phyloP scores from a whole-genome alignment of 2,113 vertebrate species.

The Trematomus loennbergii region DNA sequence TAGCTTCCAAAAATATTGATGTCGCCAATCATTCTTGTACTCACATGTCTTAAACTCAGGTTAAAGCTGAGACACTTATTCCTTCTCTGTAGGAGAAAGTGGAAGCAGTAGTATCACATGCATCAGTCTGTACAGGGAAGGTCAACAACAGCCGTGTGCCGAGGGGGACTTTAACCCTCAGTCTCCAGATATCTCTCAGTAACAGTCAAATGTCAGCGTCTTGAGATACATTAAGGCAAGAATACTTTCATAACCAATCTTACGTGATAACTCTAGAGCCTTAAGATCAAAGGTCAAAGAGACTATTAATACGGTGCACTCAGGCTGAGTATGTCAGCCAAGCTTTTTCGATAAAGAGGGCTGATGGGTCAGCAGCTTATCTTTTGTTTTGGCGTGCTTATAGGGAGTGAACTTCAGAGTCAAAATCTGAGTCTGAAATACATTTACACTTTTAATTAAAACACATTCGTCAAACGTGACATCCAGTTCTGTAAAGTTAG shows the following conservation, averaged over 20 bases:
- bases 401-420: conserved; percentile 7
- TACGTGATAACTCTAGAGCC: neutral
- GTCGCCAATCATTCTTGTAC: neutral
- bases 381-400: conserved; percentile 30
- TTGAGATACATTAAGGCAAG: neutral
- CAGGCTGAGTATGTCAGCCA: neutral
- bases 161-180: neutral
- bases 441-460: conserved; percentile 24
- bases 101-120: neutral
- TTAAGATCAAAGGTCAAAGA: conserved; percentile 20
- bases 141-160: neutral
- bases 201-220: neutral
- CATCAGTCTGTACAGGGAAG: too few species aligned
- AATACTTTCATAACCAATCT: neutral
- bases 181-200: neutral
- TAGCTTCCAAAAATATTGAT: neutral
- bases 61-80: neutral
- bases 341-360: conserved; percentile 8
- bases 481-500: neutral
- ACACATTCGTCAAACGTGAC: conserved; percentile 22
- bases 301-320: conserved; percentile 6
- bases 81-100: neutral
- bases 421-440: neutral
- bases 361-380: conserved; percentile 21
- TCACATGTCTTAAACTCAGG: neutral